Evolutionary conservation across 2,113 vertebrate species (phyloP).

Genomic region (Pseudorectes ferrugineus): DNA sequence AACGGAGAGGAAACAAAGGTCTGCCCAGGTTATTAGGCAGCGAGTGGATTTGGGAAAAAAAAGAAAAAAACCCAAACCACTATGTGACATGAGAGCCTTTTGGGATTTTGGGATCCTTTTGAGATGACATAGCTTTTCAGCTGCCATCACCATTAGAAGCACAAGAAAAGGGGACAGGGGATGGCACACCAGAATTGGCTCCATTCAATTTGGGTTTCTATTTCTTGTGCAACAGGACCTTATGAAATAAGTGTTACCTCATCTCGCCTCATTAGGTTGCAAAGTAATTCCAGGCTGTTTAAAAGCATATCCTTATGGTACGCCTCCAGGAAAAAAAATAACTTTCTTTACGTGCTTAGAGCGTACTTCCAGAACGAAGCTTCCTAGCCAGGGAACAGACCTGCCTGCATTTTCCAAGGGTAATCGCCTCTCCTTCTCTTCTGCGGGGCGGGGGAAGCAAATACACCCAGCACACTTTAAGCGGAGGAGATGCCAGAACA

Average conservation of each 20-base stretch:
- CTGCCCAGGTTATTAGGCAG: neutral
- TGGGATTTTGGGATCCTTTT: neutral
- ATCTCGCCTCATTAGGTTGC: neutral
- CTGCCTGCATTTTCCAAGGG: accelerated
- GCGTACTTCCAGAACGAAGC: neutral
- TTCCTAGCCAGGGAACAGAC: neutral
- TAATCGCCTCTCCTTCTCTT: neutral
- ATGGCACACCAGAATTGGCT: neutral
- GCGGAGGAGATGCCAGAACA: accelerated
- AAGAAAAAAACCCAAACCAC: no score
- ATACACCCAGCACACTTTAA: accelerated
- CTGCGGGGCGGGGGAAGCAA: accelerated
- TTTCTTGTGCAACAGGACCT: neutral
- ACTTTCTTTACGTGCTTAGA: neutral
- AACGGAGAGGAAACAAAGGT: neutral
- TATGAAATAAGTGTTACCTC: neutral
- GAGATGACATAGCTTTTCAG: neutral
- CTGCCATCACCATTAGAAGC: neutral
- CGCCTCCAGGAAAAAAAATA: accelerated
- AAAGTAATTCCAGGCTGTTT: neutral
- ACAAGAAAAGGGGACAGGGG: neutral
- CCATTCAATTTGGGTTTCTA: neutral
- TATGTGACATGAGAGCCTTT: neutral
- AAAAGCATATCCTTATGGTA: accelerated
- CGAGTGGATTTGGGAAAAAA: neutral